Conservation (phyloP, 2,797 vertebrate species). For the Lacerta bilineata region DNA sequence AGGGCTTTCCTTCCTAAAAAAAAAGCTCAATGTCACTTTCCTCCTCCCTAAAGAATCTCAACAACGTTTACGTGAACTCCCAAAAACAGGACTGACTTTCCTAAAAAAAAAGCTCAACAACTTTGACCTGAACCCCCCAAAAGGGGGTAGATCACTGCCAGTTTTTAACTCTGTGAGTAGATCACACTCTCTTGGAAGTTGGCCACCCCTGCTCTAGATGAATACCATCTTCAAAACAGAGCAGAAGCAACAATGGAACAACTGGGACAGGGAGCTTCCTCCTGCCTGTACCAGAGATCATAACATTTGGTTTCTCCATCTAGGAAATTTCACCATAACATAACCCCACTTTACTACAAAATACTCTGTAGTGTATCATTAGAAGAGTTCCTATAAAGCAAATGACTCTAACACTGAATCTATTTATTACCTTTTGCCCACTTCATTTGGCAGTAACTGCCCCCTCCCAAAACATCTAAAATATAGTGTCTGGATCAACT, state of each 20-base stretch:
- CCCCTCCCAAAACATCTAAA: not conserved
- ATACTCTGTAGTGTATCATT: not conserved
- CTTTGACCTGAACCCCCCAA: too few relatives aligned
- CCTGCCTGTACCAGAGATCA: not conserved
- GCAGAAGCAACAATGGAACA: not conserved
- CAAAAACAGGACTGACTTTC: too few relatives aligned
- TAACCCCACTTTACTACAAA: not conserved
- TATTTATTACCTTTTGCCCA: not conserved
- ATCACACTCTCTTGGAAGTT: too few relatives aligned
- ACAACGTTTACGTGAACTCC: too few relatives aligned
- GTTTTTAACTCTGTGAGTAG: too few relatives aligned
- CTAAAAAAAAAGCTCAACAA: too few relatives aligned
- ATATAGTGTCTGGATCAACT: not conserved
- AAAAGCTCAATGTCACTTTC: too few relatives aligned
- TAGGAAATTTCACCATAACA: not conserved
- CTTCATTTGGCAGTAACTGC: not conserved
- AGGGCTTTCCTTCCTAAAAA: too few relatives aligned
- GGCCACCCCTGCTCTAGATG: not conserved
- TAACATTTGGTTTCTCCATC: not conserved
- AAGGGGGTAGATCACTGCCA: too few relatives aligned
- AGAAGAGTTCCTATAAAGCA: not conserved
- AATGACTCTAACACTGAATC: not conserved
- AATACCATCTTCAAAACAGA: not conserved
- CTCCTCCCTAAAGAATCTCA: too few relatives aligned
- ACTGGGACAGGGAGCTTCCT: not conserved